Conservation (phyloP, 2,888 invertebrate genomes). For the Pyrrhia umbra region DNA sequence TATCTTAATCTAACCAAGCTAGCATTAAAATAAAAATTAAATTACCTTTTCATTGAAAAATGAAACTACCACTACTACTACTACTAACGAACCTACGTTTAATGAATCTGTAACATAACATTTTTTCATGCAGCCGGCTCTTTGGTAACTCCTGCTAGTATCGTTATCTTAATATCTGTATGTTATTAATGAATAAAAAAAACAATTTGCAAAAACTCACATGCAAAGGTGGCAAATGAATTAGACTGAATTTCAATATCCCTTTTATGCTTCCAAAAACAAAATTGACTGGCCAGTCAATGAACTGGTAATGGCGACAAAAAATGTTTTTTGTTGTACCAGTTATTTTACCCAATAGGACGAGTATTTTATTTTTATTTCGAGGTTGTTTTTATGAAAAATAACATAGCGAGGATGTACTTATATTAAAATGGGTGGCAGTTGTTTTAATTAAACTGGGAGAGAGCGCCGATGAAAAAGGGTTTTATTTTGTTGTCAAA, state of each 20-base stretch:
- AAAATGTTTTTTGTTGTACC: conserved; percentile 26
- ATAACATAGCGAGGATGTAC: conserved; percentile 52
- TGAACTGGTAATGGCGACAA: conserved; percentile 24
- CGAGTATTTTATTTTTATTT: conserved; percentile 31
- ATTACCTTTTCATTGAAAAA: too few species aligned
- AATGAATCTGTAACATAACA: too few species aligned
- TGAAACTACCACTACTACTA: too few species aligned
- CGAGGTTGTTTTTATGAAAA: conserved; percentile 31
- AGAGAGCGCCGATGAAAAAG: conserved; percentile 70
- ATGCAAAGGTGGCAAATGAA: conserved; percentile 24
- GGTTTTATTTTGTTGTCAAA: conserved; percentile 64
- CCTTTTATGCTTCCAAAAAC: conserved; percentile 27
- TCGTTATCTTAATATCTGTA: too few species aligned
- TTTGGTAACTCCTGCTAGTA: too few species aligned
- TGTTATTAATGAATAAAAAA: too few species aligned
- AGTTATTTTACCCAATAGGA: conserved; percentile 23
- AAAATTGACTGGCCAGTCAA: conserved; percentile 26
- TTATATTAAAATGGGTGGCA: conserved; percentile 63
- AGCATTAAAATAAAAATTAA: neutral
- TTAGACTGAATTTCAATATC: conserved; percentile 10
- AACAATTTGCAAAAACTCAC: too few species aligned
- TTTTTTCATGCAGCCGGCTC: too few species aligned
- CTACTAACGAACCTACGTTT: too few species aligned
- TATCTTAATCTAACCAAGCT: neutral
- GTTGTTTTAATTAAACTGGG: conserved; percentile 75